Conservation (phyloP, 2,113 vertebrate genomes). For the Cottus gobio region DNA sequence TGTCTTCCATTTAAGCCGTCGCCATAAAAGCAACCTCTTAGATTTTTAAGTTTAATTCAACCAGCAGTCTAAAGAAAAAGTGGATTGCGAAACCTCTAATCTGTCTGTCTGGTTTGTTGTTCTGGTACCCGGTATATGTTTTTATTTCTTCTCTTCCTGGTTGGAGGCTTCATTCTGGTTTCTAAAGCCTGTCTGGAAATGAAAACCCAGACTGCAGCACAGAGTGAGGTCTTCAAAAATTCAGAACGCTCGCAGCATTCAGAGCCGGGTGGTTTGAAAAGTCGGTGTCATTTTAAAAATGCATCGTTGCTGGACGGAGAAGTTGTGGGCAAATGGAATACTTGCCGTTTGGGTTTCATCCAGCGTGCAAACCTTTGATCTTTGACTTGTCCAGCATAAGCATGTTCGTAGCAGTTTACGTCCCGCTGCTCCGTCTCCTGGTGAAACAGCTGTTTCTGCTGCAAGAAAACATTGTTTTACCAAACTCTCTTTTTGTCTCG, state of each 20-base stretch:
- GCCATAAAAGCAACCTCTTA: conserved; percentile 4
- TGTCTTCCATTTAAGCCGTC: conserved; percentile 1
- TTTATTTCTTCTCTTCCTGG: conserved; percentile 8
- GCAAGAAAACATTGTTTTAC: background rate
- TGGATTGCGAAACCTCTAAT: conserved; percentile 12
- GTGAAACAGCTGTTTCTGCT: background rate
- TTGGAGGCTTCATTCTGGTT: conserved; percentile 13
- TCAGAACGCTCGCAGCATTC: conserved; percentile 20
- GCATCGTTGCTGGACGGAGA: background rate
- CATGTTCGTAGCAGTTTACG: background rate
- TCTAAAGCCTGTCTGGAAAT: conserved; percentile 35
- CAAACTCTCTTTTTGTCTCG: background rate
- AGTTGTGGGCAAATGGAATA: conserved; percentile 5
- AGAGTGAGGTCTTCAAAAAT: conserved; percentile 23
- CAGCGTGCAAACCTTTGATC: conserved; percentile 17
- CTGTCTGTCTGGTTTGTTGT: background rate
- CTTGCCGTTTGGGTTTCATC: conserved; percentile 5
- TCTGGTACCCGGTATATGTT: background rate
- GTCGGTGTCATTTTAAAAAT: conserved; percentile 25
- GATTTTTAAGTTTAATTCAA: background rate
- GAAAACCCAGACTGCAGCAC: background rate
- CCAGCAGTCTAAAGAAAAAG: background rate
- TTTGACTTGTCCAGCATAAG: background rate
- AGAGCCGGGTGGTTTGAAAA: conserved; percentile 9
- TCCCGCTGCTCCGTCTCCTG: background rate